Evolutionary conservation across 2,888 invertebrate genomes (phyloP).

Genomic region (Caenorhabditis panamensis): DNA sequence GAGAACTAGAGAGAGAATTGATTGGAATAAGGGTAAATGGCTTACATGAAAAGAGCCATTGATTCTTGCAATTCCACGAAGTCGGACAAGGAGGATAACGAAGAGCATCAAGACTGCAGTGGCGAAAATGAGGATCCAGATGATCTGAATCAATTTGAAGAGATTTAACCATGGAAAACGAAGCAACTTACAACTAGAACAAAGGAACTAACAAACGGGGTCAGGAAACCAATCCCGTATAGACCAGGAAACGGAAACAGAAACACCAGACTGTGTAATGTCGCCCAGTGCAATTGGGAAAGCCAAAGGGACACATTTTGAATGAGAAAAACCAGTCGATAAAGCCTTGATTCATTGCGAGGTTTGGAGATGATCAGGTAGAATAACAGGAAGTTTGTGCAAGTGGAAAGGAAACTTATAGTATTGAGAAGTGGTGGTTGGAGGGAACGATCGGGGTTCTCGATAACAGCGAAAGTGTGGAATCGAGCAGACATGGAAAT

Average conservation of each 20-base stretch:
- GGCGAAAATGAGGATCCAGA: constrained; percentile 16
- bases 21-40: background rate
- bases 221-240: constrained; percentile 30
- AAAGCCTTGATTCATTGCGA: constrained; percentile 2
- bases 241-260: constrained; percentile 38
- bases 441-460: constrained; percentile 13
- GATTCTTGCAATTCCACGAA: background rate
- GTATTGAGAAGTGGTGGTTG: constrained; percentile 17
- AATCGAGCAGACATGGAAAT: background rate
- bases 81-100: constrained; percentile 14
- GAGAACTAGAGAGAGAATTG: constrained; percentile 15
- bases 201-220: constrained; percentile 9
- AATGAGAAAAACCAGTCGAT: constrained; percentile 1
- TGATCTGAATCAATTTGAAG: constrained; percentile 5
- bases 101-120: constrained; percentile 14
- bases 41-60: constrained; percentile 22
- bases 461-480: constrained; percentile 5
- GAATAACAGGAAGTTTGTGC: constrained; percentile 18
- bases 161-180: background rate
- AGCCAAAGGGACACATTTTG: constrained; percentile 17
- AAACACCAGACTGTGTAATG: constrained; percentile 19
- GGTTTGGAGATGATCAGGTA: constrained; percentile 5
- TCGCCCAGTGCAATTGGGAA: constrained; percentile 27
- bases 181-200: constrained; percentile 27
- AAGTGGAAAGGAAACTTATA: constrained; percentile 11